These are phyloP conservation scores for Alligator mississippiensis DNA, from an alignment of 2,113 vertebrate species.

Conservation along the genomic window DNA sequence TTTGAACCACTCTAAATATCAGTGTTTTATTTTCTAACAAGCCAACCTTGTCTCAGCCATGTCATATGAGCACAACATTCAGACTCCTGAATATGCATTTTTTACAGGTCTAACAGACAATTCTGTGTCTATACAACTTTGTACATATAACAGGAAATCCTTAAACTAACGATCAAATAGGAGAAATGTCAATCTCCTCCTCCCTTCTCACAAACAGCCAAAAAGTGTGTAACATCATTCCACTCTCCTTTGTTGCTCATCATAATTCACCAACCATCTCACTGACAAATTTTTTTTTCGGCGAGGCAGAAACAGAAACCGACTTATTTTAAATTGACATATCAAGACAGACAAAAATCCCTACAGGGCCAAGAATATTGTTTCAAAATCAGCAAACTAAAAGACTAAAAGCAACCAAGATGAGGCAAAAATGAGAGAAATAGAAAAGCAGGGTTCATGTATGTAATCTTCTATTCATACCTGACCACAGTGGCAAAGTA, in stretches of 20 bases:
- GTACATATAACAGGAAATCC: slow-evolving; percentile 61
- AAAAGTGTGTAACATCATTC: neutral
- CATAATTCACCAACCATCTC: slow-evolving; percentile 25
- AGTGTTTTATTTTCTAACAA: slow-evolving; percentile 53
- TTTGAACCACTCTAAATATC: neutral
- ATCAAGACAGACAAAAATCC: neutral
- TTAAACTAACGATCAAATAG: slow-evolving; percentile 56
- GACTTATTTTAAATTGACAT: slow-evolving; percentile 16
- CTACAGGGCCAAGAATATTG: neutral
- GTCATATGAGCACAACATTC: slow-evolving; percentile 23
- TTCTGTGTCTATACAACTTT: neutral
- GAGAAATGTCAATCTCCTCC: neutral
- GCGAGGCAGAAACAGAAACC: neutral
- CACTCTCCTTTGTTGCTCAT: slow-evolving; percentile 12
- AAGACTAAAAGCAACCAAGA: neutral
- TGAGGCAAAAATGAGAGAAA: neutral
- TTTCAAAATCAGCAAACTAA: slow-evolving; percentile 40
- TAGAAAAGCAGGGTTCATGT: neutral
- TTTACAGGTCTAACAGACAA: slow-evolving; percentile 41
- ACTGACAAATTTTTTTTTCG: slow-evolving; percentile 14
- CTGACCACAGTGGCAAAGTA: neutral
- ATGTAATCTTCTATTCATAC: neutral
- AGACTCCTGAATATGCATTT: slow-evolving; percentile 34
- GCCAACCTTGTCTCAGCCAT: neutral
- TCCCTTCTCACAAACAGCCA: neutral